Conservation (phyloP, 1,140 invertebrate species). For the Heliconius nattereri region DNA sequence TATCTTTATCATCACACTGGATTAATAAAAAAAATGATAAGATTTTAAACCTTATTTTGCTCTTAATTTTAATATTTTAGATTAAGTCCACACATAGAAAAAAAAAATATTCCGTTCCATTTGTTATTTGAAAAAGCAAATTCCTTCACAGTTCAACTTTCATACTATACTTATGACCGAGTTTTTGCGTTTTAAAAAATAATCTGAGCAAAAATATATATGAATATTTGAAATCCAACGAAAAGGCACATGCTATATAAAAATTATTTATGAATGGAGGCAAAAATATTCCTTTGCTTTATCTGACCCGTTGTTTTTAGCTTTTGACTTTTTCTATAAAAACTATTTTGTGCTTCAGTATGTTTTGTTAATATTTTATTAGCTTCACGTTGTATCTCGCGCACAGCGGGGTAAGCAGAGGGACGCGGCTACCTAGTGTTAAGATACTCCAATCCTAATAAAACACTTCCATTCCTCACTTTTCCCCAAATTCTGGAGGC, state of each 20-base stretch:
- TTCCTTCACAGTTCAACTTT: neutral
- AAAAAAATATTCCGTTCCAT: neutral
- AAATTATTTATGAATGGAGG: constrained; percentile 10
- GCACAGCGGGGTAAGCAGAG: no score
- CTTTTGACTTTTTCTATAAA: neutral
- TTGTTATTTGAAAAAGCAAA: neutral
- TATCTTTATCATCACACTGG: no score
- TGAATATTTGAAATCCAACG: neutral
- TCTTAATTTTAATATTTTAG: neutral
- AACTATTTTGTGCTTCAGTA: neutral
- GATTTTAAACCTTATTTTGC: no score
- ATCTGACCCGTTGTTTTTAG: constrained; percentile 5
- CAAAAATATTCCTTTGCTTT: constrained; percentile 6
- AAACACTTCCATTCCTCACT: no score
- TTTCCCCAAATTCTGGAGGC: no score
- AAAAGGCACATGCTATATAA: neutral
- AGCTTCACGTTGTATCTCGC: no score
- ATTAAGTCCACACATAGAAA: neutral
- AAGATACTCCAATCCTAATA: no score
- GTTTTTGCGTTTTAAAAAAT: neutral
- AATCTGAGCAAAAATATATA: neutral
- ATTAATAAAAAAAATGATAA: no score
- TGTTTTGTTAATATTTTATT: neutral
- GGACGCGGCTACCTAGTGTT: no score
- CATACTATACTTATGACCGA: neutral